These are phyloP conservation scores for Meteorus colon DNA, from an alignment of 2,888 invertebrate genomes.

Conservation along the genomic window DNA sequence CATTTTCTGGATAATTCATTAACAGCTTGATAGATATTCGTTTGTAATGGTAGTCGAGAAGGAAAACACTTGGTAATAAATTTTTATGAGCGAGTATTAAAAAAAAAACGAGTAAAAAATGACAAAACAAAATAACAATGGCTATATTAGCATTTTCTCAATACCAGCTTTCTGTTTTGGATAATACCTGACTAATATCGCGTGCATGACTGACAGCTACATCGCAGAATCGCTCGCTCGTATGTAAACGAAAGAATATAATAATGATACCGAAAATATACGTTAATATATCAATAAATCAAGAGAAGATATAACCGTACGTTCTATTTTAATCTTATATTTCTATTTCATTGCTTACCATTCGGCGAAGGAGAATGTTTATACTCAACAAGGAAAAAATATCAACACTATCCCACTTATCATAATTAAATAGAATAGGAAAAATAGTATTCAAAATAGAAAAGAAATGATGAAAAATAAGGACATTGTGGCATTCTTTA, in stretches of 20 bases:
- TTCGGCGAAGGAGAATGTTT: constrained; percentile 68
- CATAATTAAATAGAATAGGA: constrained; percentile 57
- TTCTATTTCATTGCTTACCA: constrained; percentile 70
- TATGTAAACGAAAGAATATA: constrained; percentile 7
- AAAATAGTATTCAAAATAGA: constrained; percentile 13
- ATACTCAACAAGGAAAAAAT: constrained; percentile 69
- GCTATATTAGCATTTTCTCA: constrained; percentile 13
- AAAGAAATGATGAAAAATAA: background rate
- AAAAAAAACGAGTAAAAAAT: constrained; percentile 12
- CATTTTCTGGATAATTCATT: background rate
- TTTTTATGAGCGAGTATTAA: constrained; percentile 9
- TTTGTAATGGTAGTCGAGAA: constrained; percentile 5
- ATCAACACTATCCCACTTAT: constrained; percentile 65
- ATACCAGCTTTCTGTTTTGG: constrained; percentile 19
- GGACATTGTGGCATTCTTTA: background rate
- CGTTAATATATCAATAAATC: constrained; percentile 6
- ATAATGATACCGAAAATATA: constrained; percentile 16
- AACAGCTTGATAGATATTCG: background rate
- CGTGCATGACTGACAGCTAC: constrained; percentile 32
- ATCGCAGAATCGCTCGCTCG: constrained; percentile 2
- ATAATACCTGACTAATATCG: background rate
- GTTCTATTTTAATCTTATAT: constrained; percentile 60
- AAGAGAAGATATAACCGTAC: constrained; percentile 32
- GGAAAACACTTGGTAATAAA: background rate
- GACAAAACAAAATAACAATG: background rate